Conservation (phyloP, 2,888 invertebrate genomes). For the Drosophila infuscata region DNA sequence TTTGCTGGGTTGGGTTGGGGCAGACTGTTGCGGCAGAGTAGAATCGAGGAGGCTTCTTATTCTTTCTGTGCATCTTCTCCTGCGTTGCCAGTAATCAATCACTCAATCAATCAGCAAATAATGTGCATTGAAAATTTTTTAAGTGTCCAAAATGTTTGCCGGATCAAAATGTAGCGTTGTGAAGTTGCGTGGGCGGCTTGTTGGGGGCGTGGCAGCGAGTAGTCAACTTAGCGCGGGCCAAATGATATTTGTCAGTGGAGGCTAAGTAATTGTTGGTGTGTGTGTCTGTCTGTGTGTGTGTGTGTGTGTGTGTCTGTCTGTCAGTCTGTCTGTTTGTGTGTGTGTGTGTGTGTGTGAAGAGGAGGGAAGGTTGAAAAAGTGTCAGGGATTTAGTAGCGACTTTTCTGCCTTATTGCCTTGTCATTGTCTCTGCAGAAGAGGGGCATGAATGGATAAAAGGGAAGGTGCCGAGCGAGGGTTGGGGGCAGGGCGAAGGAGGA, state of each 20-base stretch:
- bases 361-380: conserved; percentile 12
- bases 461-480: accelerated
- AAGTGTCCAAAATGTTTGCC: conserved; percentile 76
- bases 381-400: conserved; percentile 43
- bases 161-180: conserved; percentile 41
- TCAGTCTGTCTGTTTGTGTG: conserved; percentile 1
- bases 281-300: not conserved
- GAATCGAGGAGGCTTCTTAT: not conserved
- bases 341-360: conserved; percentile 8
- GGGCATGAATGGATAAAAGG: not conserved
- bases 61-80: not conserved
- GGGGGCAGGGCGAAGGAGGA: too few species aligned
- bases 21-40: not conserved
- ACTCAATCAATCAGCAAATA: conserved; percentile 80
- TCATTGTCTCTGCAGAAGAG: conserved; percentile 37
- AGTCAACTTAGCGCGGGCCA: conserved; percentile 29
- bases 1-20: conserved; percentile 25
- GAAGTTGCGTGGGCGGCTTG: not conserved
- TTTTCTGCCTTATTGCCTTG: conserved; percentile 57
- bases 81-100: conserved; percentile 67
- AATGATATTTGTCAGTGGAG: conserved; percentile 49
- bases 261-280: conserved; percentile 51
- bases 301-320: conserved; percentile 2
- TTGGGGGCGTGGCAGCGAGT: conserved; percentile 16
- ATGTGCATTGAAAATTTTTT: conserved; percentile 80